phyloP scores from a whole-genome alignment of 2,797 vertebrate genomes.

The Myotis planiceps region DNA sequence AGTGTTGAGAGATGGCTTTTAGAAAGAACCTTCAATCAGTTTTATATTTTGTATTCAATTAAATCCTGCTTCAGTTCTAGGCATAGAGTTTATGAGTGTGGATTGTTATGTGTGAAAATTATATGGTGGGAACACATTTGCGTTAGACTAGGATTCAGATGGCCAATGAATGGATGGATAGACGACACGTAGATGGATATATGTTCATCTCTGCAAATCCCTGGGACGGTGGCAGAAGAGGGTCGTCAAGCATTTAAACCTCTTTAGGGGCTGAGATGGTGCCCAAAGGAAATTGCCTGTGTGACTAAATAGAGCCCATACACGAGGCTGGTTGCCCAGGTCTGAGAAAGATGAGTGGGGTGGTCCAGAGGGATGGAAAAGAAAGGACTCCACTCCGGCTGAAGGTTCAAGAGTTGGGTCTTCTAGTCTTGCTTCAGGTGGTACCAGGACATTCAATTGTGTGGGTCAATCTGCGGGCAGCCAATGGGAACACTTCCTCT shows the following conservation, averaged over 20 bases:
- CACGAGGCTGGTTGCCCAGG: neutral
- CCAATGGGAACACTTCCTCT: neutral
- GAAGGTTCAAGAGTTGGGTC: neutral
- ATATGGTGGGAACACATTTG: neutral
- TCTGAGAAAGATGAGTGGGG: neutral
- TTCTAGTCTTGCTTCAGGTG: neutral
- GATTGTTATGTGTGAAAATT: neutral
- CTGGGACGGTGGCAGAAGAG: neutral
- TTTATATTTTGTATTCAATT: neutral
- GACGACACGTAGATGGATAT: neutral
- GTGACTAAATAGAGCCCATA: neutral
- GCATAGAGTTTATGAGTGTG: neutral
- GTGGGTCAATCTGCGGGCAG: neutral
- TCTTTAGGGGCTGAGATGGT: neutral
- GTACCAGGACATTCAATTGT: neutral
- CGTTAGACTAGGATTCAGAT: neutral
- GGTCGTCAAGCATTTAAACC: neutral
- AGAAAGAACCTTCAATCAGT: neutral
- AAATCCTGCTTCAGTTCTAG: neutral
- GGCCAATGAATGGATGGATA: neutral
- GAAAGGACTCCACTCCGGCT: neutral
- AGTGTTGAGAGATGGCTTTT: neutral
- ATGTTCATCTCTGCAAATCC: neutral
- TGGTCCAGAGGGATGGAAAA: neutral
- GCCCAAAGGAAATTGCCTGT: neutral